These are phyloP conservation scores for Aurelia aurita DNA, from an alignment of 30 jellyfish, hydroid and myxozoan species.

Conservation along the genomic window DNA sequence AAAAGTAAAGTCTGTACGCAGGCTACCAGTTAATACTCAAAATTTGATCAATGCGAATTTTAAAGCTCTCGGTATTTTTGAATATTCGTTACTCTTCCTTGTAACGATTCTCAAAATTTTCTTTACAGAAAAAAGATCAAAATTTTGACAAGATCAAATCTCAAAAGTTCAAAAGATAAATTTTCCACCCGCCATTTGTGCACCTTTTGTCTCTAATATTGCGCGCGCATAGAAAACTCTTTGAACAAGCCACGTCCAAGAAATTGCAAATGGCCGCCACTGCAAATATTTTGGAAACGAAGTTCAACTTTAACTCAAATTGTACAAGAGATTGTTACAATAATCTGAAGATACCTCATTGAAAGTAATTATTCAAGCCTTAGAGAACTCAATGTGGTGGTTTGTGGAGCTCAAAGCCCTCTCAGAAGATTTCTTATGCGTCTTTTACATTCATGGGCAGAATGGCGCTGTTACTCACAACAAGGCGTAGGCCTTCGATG, in stretches of 20 bases:
- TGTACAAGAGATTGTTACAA: neutral
- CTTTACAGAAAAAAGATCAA: constrained; percentile 5
- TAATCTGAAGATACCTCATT: neutral
- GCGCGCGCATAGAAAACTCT: constrained; percentile 66
- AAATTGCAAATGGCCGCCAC: constrained; percentile 74
- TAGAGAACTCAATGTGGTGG: constrained; percentile 35
- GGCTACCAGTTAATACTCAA: no score
- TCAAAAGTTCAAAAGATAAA: constrained; percentile 23
- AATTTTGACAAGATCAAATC: constrained; percentile 46
- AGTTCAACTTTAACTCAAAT: neutral
- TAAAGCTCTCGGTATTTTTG: no score
- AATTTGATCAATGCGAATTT: no score
- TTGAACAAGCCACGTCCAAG: constrained; percentile 63
- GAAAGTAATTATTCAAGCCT: neutral
- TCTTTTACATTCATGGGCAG: constrained; percentile 42
- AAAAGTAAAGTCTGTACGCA: no score
- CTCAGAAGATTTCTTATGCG: constrained; percentile 65
- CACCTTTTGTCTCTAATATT: neutral
- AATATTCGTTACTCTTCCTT: no score
- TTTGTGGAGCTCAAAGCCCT: constrained; percentile 45
- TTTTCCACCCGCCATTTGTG: constrained; percentile 34
- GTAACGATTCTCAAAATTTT: no score
- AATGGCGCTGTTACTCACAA: constrained; percentile 19
- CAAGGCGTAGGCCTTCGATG: constrained; percentile 9
- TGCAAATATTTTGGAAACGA: constrained; percentile 11